Percentiles rank a stretch among this genome's conserved stretches.
Conservation (phyloP, 2,797 vertebrate genomes). For the Chromis chromis region DNA sequence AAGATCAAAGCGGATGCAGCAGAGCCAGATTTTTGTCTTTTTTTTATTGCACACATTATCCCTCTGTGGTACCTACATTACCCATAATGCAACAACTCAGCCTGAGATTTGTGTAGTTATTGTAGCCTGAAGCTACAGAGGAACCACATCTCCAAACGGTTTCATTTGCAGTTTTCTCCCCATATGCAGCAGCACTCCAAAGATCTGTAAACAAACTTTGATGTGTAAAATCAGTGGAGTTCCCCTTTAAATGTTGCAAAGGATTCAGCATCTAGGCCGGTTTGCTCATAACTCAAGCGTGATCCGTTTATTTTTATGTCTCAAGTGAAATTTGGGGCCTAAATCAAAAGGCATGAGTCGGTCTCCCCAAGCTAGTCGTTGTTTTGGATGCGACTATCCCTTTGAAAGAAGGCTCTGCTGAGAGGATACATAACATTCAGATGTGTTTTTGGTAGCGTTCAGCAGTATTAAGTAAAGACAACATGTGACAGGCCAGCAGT, state of each 20-base stretch:
- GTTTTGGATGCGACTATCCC: conserved; percentile 37
- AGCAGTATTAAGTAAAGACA: conserved; percentile 57
- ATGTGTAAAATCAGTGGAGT: conserved; percentile 30
- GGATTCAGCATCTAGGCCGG: background rate
- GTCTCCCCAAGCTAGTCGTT: conserved; percentile 15
- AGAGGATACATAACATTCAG: conserved; percentile 66
- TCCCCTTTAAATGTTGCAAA: conserved; percentile 17
- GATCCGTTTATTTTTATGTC: conserved; percentile 16
- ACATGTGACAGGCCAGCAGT: conserved; percentile 59
- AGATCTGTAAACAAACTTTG: conserved; percentile 2
- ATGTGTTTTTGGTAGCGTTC: conserved; percentile 72
- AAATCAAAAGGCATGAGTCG: conserved; percentile 50
- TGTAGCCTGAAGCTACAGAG: no score
- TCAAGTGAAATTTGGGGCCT: conserved; percentile 36
- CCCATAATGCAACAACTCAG: background rate
- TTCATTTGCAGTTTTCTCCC: background rate
- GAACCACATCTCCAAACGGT: no score
- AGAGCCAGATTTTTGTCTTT: background rate
- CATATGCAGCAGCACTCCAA: background rate
- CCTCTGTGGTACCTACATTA: background rate
- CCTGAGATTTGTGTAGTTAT: no score
- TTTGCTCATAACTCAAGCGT: conserved; percentile 17
- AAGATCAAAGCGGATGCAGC: background rate
- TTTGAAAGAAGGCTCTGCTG: conserved; percentile 49
- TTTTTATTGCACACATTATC: background rate